phyloP scores from a whole-genome alignment of 2,888 invertebrate genomes.

The Desoria tigrina region DNA sequence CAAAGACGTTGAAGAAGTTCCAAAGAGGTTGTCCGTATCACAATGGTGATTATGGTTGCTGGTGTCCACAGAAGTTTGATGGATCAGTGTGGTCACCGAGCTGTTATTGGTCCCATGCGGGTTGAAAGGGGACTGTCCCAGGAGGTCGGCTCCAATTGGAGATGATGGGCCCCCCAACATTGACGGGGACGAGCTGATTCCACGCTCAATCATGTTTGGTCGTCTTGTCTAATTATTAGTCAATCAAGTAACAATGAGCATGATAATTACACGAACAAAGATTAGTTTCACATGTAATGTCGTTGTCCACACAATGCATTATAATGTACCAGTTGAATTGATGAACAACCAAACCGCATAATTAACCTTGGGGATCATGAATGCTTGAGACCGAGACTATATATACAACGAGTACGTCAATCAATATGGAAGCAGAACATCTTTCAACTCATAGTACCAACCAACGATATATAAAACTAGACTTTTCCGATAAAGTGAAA shows the following conservation, averaged over 20 bases:
- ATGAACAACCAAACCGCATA: constrained; percentile 3
- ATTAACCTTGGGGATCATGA: not conserved
- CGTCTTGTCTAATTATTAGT: constrained; percentile 26
- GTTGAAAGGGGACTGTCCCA: constrained; percentile 41
- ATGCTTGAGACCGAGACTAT: not conserved
- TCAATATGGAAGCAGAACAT: not conserved
- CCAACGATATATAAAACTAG: too few species aligned
- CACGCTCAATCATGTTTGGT: constrained; percentile 43
- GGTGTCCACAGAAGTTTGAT: constrained; percentile 16
- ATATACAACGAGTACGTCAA: not conserved
- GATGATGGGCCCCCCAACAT: constrained; percentile 41
- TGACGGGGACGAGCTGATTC: constrained; percentile 41
- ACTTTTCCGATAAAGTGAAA: too few species aligned
- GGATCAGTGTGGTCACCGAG: constrained; percentile 24
- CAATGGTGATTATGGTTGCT: constrained; percentile 17
- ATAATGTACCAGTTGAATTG: not conserved
- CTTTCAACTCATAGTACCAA: too few species aligned
- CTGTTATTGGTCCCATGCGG: constrained; percentile 26
- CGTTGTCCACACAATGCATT: not conserved
- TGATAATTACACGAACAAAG: not conserved
- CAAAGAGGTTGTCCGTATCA: constrained; percentile 34
- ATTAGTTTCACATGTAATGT: not conserved
- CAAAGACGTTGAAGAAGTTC: constrained; percentile 18
- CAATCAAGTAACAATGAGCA: constrained; percentile 22
- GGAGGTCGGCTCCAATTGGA: constrained; percentile 36